Base-by-base conservation (phyloP, 2,113 vertebrate species). In the Ophiodon elongatus region DNA sequence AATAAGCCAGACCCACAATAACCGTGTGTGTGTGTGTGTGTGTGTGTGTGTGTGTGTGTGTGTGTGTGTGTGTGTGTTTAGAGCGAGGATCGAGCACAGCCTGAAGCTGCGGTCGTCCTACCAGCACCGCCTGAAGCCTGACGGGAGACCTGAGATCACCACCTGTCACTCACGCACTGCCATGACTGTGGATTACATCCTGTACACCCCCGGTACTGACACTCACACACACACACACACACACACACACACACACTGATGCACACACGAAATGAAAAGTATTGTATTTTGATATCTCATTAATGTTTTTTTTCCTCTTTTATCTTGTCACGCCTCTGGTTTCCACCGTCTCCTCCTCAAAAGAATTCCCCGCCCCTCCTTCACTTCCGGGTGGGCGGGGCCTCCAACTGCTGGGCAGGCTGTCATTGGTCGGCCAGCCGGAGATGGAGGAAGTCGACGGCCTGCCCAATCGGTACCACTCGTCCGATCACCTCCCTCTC, bases 101-200 rank as follows among this genome's bases (percentile, higher is more conserved):
- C 94, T 99, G 74, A 96, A 92, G 77, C 94, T 99, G 79, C 96
- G 94, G 21, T 99, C 98, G 8, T 97, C 96, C 2, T 99, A 99
- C 77, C 95, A 95, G 8, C 98, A 99, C 89, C 95, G 88, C 81
- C 88, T 97, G 73, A 89, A 88, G 87, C 96, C 94, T 72, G 96
- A 95, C 19, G 95, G 96, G 4, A 52, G 94, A 21, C 96, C 96
- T n/a, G 98, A 99, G 93, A 95, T 99, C 93, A 99, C 98, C 23
- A 99, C 98, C 39, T 98, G 96, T 76, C 98, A 99, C 86, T 97
- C 97, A 6, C 94, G 93, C 87, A 96, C 96, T 0, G 96, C 98
- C 89, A 90, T 97, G 80, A 99, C 98, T 0, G 98, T 99, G 82
- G 98, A 99, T 89, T 99, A 99, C 85, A 98, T 99, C 89, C 97